phyloP scores from a whole-genome alignment of 2,888 invertebrate genomes.

The Aelia acuminata region DNA sequence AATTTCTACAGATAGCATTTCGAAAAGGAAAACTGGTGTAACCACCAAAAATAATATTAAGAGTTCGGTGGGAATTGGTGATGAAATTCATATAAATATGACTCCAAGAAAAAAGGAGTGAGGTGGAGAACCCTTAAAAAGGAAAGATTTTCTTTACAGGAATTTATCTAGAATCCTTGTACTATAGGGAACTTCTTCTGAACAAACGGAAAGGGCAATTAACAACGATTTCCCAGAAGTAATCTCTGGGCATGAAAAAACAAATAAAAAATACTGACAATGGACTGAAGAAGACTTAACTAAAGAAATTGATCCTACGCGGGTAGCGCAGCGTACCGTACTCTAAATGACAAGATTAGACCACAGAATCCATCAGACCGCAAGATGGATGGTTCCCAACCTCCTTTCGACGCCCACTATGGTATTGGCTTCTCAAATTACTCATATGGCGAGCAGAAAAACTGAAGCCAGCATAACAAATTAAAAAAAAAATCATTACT shows the following conservation, averaged over 20 bases:
- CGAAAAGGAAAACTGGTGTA: no score
- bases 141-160: no score
- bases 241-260: not conserved
- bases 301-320: not conserved
- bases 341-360: conserved; percentile 26
- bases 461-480: not conserved
- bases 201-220: not conserved
- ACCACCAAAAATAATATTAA: no score
- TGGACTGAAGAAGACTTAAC: not conserved
- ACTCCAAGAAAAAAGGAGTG: no score
- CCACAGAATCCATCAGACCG: conserved; percentile 5
- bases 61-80: no score
- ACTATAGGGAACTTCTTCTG: not conserved
- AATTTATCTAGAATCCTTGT: not conserved
- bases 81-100: no score
- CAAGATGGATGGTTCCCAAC: not conserved
- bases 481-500: not conserved
- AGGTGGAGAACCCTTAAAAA: no score
- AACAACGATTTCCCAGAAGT: not conserved
- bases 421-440: not conserved
- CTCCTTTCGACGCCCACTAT: not conserved
- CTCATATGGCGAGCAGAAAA: not conserved
- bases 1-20: no score
- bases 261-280: not conserved
- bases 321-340: not conserved